Percentiles rank a stretch among this genome's conserved stretches.
These are phyloP conservation scores for Xyrichtys novacula DNA, from an alignment of 2,797 vertebrate genomes.

Conservation along the genomic window DNA sequence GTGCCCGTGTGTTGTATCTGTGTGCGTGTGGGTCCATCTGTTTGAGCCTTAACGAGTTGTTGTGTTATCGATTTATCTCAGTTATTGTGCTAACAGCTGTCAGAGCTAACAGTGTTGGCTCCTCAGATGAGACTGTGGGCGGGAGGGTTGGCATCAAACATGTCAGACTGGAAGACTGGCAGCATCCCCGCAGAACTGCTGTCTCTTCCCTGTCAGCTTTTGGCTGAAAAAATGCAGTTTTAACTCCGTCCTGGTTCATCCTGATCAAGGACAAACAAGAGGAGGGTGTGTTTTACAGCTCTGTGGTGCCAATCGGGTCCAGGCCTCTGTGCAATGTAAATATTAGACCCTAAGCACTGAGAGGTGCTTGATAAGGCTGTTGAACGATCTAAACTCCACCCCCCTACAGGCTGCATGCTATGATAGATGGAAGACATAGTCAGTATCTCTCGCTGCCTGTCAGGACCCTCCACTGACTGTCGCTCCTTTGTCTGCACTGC, in stretches of 20 bases:
- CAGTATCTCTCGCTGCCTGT: slow-evolving; percentile 46
- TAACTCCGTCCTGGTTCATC: slow-evolving; percentile 42
- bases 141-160: slow-evolving; percentile 48
- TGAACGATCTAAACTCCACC: slow-evolving; percentile 21
- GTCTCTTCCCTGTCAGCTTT: slow-evolving; percentile 52
- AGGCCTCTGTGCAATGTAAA: slow-evolving; percentile 37
- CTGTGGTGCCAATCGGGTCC: slow-evolving; percentile 30
- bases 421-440: slow-evolving; percentile 53
- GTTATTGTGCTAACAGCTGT: slow-evolving; percentile 75
- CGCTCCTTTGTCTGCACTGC: slow-evolving; percentile 57
- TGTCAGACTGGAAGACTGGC: slow-evolving; percentile 62
- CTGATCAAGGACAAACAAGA: slow-evolving; percentile 58
- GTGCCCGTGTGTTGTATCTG: background rate
- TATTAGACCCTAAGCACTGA: slow-evolving; percentile 35
- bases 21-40: slow-evolving; percentile 52
- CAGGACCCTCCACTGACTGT: slow-evolving; percentile 48
- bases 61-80: slow-evolving; percentile 73
- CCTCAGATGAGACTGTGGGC: slow-evolving; percentile 52
- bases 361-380: slow-evolving; percentile 37
- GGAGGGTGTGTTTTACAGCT: slow-evolving; percentile 43
- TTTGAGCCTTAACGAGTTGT: slow-evolving; percentile 31
- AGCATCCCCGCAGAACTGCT: slow-evolving; percentile 41
- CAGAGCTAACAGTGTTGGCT: slow-evolving; percentile 60
- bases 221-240: slow-evolving; percentile 52
- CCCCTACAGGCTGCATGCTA: background rate